Evolutionary conservation across 2,888 invertebrate species (phyloP).

Genomic region (Anodontia alba): DNA sequence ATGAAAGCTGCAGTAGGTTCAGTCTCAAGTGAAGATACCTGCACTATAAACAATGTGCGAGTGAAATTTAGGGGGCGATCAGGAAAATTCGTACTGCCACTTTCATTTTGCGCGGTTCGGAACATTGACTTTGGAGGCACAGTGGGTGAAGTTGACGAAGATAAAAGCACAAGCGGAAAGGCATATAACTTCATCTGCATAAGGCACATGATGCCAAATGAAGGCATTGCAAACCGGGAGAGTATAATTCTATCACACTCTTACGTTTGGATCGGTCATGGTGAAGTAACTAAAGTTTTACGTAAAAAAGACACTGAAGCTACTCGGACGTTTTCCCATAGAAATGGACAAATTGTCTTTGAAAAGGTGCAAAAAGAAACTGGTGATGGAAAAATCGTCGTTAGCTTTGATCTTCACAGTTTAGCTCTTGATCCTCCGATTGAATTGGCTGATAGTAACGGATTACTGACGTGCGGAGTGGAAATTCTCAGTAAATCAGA

Average conservation of each 20-base stretch:
- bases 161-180: not conserved
- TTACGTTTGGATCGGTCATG: conserved; percentile 44
- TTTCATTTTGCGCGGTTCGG: conserved; percentile 58
- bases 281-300: conserved; percentile 27
- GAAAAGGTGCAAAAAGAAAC: not conserved
- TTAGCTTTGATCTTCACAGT: conserved; percentile 41
- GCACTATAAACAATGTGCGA: conserved; percentile 59
- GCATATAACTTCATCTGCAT: not conserved
- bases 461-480: conserved; percentile 14
- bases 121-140: conserved; percentile 64
- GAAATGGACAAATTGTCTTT: not conserved
- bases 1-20: conserved; percentile 70
- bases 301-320: not conserved
- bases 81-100: conserved; percentile 60
- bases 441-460: not conserved
- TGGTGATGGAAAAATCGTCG: conserved; percentile 14
- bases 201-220: no score
- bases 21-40: conserved; percentile 56
- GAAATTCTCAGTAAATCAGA: conserved; percentile 35
- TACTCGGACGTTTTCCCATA: not conserved
- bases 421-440: conserved; percentile 12
- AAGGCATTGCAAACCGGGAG: not conserved
- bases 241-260: not conserved
- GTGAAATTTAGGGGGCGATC: conserved; percentile 46
- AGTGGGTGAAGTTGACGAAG: conserved; percentile 42